Evolutionary conservation across 2,888 invertebrate species (phyloP).

Genomic region (Trichogramma dendrolimi): DNA sequence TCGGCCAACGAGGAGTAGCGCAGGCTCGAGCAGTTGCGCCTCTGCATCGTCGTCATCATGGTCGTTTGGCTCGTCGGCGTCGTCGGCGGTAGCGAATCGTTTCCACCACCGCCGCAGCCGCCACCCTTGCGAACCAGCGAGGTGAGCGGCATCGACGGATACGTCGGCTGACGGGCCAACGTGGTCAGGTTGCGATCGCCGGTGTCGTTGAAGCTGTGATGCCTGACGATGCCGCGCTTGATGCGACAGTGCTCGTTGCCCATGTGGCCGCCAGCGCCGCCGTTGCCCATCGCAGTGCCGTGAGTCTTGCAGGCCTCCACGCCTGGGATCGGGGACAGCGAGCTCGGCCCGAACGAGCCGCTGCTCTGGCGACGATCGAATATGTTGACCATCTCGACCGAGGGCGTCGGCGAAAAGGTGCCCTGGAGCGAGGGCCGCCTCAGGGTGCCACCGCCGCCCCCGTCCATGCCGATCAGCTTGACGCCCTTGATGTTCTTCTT

Average conservation of each 20-base stretch:
- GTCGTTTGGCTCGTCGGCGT: no score
- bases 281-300: conserved; percentile 44
- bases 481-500: conserved; percentile 49
- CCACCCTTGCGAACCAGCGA: conserved; percentile 40
- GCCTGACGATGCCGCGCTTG: conserved; percentile 50
- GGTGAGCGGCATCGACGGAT: conserved; percentile 50
- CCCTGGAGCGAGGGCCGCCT: conserved; percentile 48
- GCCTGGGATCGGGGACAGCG: conserved; percentile 48
- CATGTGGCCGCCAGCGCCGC: conserved; percentile 43
- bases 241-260: conserved; percentile 49
- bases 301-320: conserved; percentile 50
- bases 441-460: conserved; percentile 47
- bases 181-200: conserved; percentile 49
- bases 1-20: conserved; percentile 45
- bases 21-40: conserved; percentile 33
- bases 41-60: background rate
- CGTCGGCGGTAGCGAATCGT: no score
- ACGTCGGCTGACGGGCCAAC: conserved; percentile 48
- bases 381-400: conserved; percentile 49
- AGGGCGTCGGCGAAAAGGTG: conserved; percentile 50
- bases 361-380: conserved; percentile 48
- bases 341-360: conserved; percentile 47
- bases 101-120: background rate
- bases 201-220: conserved; percentile 51
- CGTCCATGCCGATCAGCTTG: conserved; percentile 50